Evolutionary conservation across 2,888 invertebrate species (phyloP).

Genomic region (Morinoia aosen): DNA sequence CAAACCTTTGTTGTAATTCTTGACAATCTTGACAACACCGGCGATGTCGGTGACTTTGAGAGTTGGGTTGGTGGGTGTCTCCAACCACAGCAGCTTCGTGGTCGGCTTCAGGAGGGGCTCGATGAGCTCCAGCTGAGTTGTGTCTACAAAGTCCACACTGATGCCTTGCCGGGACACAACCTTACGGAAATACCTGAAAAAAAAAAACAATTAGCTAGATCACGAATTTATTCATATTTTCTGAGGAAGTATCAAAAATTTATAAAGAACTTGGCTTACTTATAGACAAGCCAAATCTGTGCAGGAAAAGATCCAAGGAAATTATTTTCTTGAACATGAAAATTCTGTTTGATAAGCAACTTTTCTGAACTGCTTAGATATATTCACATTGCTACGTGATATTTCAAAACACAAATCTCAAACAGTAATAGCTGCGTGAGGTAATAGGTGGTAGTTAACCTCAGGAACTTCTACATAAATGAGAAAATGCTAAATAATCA

Average conservation of each 20-base stretch:
- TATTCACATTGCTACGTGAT: too few species aligned
- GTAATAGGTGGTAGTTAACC: too few species aligned
- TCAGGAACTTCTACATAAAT: too few species aligned
- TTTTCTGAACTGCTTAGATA: too few species aligned
- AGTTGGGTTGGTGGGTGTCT: constrained; percentile 96
- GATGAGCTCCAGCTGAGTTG: constrained; percentile 79
- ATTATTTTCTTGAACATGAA: too few species aligned
- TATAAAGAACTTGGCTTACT: background rate
- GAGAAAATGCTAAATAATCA: too few species aligned
- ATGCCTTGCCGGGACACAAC: constrained; percentile 79
- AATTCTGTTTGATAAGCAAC: too few species aligned
- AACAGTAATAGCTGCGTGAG: too few species aligned
- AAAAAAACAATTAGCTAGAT: background rate
- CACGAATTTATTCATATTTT: background rate
- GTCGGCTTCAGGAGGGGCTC: constrained; percentile 81
- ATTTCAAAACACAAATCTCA: too few species aligned
- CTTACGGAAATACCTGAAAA: background rate
- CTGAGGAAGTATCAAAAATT: background rate
- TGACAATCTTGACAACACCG: constrained; percentile 78
- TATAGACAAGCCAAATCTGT: background rate
- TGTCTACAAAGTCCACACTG: constrained; percentile 83
- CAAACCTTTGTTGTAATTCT: constrained; percentile 45
- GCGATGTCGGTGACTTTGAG: constrained; percentile 91
- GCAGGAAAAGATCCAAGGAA: background rate
- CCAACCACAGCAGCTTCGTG: constrained; percentile 95